Evolutionary conservation across 1,140 invertebrate genomes (phyloP).

Genomic region (Dendroctonus ponderosae): DNA sequence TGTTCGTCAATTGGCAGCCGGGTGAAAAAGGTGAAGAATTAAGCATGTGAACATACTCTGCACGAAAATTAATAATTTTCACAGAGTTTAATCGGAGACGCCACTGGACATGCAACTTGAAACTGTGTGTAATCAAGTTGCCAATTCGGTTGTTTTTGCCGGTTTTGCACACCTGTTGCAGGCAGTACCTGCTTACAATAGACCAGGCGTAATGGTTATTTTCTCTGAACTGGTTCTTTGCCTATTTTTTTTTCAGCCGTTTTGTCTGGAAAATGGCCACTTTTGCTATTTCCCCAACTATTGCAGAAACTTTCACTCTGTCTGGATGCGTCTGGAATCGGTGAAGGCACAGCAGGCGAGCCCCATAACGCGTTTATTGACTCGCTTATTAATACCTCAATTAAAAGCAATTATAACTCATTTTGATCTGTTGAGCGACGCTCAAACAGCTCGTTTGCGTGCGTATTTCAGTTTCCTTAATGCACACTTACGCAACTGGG

Average conservation of each 20-base stretch:
- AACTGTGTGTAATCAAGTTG: too few species aligned
- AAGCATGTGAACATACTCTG: too few species aligned
- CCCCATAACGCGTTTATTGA: constrained; percentile 40
- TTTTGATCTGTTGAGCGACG: constrained; percentile 32
- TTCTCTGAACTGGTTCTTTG: neutral
- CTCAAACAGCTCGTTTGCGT: neutral
- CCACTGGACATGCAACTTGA: too few species aligned
- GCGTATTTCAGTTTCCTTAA: constrained; percentile 16
- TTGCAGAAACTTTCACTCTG: too few species aligned
- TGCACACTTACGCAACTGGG: constrained; percentile 12
- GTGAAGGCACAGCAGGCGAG: neutral
- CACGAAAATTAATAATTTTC: too few species aligned
- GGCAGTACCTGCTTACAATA: neutral
- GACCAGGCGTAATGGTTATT: neutral
- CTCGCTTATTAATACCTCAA: constrained; percentile 41
- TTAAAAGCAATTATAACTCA: constrained; percentile 40
- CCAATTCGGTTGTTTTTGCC: too few species aligned
- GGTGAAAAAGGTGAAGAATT: too few species aligned
- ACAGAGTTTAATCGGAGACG: too few species aligned
- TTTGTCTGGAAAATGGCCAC: neutral
- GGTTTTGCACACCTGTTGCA: neutral
- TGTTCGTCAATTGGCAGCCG: too few species aligned
- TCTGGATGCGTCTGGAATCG: too few species aligned
- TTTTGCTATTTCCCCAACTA: too few species aligned
- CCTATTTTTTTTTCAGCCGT: neutral